A percentile compares a stretch with the other conserved stretches of the same genome.
Evolutionary conservation across 2,113 vertebrate species (phyloP).

Genomic region (Scytalopus superciliaris): DNA sequence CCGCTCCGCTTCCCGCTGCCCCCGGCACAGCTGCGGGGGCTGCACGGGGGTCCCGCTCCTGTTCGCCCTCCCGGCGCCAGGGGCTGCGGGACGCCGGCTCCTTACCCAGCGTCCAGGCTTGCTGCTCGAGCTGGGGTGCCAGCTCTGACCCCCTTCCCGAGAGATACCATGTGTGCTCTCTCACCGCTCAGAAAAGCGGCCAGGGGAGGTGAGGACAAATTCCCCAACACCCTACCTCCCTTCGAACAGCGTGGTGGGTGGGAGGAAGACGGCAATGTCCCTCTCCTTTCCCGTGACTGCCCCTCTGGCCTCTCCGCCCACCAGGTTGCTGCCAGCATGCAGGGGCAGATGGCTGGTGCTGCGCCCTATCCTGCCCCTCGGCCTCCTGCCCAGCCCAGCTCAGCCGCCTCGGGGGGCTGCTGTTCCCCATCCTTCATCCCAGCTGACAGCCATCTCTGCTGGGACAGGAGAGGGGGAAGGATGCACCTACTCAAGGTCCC

Average conservation of each 20-base stretch:
- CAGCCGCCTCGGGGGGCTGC: background rate
- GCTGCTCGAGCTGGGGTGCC: background rate
- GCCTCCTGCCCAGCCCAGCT: background rate
- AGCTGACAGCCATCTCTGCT: background rate
- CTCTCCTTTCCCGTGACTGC: background rate
- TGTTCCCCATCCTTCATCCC: background rate
- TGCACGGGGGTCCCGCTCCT: background rate
- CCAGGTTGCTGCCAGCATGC: background rate
- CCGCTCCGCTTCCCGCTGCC: too few relatives aligned
- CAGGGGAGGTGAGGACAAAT: background rate
- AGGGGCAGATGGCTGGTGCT: background rate
- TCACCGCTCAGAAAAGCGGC: background rate
- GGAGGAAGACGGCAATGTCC: background rate
- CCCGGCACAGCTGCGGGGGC: background rate
- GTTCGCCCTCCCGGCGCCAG: background rate
- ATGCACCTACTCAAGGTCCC: background rate
- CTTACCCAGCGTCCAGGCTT: background rate
- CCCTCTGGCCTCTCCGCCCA: background rate
- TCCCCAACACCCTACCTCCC: background rate
- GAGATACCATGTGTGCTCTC: background rate
- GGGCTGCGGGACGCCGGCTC: background rate
- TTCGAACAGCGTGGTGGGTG: background rate
- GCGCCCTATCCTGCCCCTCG: background rate
- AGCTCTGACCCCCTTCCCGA: fast-evolving
- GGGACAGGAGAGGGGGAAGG: background rate